Conservation (phyloP, 2,113 vertebrate genomes). For the Galbula dea region DNA sequence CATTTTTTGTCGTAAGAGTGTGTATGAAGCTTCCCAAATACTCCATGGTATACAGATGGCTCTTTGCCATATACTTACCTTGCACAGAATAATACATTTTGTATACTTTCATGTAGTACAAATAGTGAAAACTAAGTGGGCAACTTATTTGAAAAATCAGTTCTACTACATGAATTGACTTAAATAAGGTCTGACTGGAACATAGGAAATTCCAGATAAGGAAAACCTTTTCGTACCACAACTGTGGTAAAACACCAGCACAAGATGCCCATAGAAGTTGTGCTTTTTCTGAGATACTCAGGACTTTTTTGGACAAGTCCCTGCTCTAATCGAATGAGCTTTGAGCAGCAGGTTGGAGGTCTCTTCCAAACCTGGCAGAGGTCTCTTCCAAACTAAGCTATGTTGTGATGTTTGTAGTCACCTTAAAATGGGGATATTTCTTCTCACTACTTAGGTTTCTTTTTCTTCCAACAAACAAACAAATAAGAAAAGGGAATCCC, state of each 20-base stretch:
- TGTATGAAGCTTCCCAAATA: neutral
- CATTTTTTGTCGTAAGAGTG: neutral
- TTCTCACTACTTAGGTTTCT: neutral
- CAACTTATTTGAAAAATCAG: neutral
- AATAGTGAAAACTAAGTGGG: neutral
- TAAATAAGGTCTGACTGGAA: neutral
- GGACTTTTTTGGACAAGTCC: neutral
- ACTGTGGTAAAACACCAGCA: neutral
- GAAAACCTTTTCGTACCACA: neutral
- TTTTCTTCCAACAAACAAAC: neutral
- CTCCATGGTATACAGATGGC: neutral
- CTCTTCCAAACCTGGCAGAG: neutral
- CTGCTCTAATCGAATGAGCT: accelerated
- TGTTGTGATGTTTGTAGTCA: neutral
- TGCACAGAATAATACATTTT: neutral
- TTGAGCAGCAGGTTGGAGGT: neutral
- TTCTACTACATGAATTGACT: neutral
- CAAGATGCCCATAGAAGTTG: neutral
- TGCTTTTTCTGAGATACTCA: neutral
- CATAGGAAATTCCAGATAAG: neutral
- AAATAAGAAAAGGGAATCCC: neutral
- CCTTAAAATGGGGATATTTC: neutral
- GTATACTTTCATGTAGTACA: neutral
- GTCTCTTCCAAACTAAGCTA: neutral
- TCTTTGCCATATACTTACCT: neutral